Base-by-base conservation (phyloP, 2,888 invertebrate species). In the Leptinotarsa haldemani region DNA sequence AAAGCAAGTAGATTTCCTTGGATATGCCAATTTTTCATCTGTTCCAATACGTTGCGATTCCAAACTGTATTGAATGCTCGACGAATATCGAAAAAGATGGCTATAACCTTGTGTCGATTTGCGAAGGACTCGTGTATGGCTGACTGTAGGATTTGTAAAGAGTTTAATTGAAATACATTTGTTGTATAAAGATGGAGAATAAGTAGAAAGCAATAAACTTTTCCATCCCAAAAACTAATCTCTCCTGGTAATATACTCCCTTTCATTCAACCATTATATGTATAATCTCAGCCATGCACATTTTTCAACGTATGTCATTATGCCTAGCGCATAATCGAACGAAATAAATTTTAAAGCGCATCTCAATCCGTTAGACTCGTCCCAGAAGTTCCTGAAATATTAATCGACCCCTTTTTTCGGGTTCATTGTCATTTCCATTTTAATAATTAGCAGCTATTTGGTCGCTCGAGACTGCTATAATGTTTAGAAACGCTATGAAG, bases 361-460 rank as follows among this genome's bases (percentile, higher is more conserved):
- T 65, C 40, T 66, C 40, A 64, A 52, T 53, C 63, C 18, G 71
- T 75, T 75, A 50, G 69, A 69, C 69, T 66, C 52, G 69, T 61
- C 70, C 72, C 72, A 69, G 66, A 70, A 75, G 71, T 46, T 15
- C 50, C 25, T 82, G 67, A 81, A 82, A 81, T 79, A 82, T 83
- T 82, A 78, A 83, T 72, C 77, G 77, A 80, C 82, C 82, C 82
- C 84, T 84, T 84, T 85, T 85, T 85, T 82, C 52, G 80, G 82
- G 80, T 80, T 80, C 82, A 80, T 82, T 82, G 82, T 83, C 83
- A 81, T 80, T 80, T 80, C 83, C 82, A 82, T 84, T 84, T 85
- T 82, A 85, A 84, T 85, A 85, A 85, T 85, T 85, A 84, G 82
- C 73, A 73, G 77, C 74, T 73, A 75, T 80, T 74, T 78, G 80